Base-by-base conservation (phyloP, 1,140 invertebrate species). In the Drosophila quadrilineata region DNA sequence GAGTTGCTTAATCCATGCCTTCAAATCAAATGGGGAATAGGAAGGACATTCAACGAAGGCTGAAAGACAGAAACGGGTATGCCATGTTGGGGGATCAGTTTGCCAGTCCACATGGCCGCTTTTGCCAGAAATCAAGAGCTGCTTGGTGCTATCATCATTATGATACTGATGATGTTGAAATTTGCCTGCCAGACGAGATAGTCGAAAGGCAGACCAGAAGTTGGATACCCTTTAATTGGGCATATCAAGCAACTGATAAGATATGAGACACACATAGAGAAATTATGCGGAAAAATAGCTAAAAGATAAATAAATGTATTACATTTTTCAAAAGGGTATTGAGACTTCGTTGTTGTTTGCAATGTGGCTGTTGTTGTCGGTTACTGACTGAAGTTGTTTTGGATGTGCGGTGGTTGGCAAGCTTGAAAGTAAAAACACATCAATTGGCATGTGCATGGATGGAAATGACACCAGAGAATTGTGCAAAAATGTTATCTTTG, bases 401-500 rank as follows among this genome's bases (percentile, higher is more conserved):
- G 17, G 22, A 16, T 41, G n/a, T n/a, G n/a, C 16, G 74, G 63
- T 56, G 60, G 66, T 67, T 71, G 68, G 35, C 68, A 68, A 71
- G 69, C 50, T n/a, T 62, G 73, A 82, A 82, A 82, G 76, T 82
- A 82, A 82, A 85, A 84, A 84, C 77, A 85, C 77, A 84, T 85
- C 77, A 84, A 84, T 84, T 84, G 77, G 77, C 77, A 85, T 84
- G 77, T 84, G 77, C 79, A 84, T 85, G 77, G 77, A 84, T 84
- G 79, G 79, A 84, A 84, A 84, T 84, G 77, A 84, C 77, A 85
- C 77, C 79, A 84, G 77, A 84, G 77, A 85, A 77, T 77, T 85
- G 77, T 85, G 77, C 77, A 84, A 84, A 84, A 84, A 84, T 84
- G 77, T 84, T 84, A 84, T 84, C 77, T 84, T 84, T 84, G 77